These are phyloP conservation scores for Forbesichthys agassizii DNA, from an alignment of 2,113 vertebrate species.

Conservation along the genomic window DNA sequence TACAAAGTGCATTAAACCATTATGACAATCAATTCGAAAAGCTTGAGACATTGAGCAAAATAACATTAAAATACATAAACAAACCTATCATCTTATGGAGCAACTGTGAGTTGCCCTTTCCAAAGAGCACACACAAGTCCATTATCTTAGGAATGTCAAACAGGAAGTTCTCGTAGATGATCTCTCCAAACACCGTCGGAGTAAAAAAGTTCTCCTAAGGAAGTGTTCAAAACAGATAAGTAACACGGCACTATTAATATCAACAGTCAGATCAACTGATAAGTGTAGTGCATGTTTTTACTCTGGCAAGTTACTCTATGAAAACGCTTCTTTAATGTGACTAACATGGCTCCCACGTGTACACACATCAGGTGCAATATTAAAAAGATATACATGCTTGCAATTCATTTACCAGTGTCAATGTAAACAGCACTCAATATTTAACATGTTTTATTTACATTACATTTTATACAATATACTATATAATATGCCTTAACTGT, in stretches of 20 bases:
- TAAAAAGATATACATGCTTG: too few relatives aligned
- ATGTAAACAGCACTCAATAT: too few relatives aligned
- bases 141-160: conserved; percentile 98
- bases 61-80: background rate
- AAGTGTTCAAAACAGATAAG: background rate
- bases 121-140: conserved; percentile 95
- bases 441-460: too few relatives aligned
- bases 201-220: conserved; percentile 90
- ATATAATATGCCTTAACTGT: too few relatives aligned
- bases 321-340: too few relatives aligned
- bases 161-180: conserved; percentile 94
- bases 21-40: background rate
- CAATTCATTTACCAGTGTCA: too few relatives aligned
- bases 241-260: background rate
- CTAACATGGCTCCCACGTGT: too few relatives aligned
- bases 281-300: too few relatives aligned
- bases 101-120: conserved; percentile 88
- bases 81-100: conserved; percentile 96
- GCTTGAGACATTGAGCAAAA: background rate
- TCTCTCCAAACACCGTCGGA: conserved; percentile 90
- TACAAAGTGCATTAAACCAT: conserved; percentile 53
- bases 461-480: too few relatives aligned
- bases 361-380: too few relatives aligned
- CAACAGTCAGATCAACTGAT: background rate
- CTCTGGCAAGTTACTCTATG: too few relatives aligned